A percentile compares a stretch with the other conserved stretches of the same genome.
Evolutionary conservation across 1,140 invertebrate genomes (phyloP).

Genomic region (Drosophila auraria): DNA sequence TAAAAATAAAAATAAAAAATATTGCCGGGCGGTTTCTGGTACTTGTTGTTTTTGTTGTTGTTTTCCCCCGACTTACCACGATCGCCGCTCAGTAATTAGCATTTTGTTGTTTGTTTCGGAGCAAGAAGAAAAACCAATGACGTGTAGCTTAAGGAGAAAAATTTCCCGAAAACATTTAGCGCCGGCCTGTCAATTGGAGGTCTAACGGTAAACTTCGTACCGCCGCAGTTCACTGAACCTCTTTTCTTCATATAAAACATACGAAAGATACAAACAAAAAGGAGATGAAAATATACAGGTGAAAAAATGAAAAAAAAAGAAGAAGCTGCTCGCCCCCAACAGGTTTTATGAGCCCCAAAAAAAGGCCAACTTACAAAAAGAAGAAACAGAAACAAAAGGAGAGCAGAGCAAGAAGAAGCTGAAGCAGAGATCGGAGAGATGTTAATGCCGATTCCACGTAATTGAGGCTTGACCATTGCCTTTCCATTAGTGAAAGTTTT

Average conservation of each 20-base stretch:
- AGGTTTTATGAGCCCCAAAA: constrained; percentile 39
- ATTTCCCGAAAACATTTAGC: constrained; percentile 63
- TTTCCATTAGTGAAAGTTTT: constrained; percentile 78
- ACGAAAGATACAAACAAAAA: constrained; percentile 27
- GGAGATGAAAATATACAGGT: constrained; percentile 24
- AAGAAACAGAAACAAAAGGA: constrained; percentile 31
- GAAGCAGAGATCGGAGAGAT: constrained; percentile 38
- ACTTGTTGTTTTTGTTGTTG: constrained; percentile 15
- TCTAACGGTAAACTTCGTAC: constrained; percentile 37
- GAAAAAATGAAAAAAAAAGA: constrained; percentile 1
- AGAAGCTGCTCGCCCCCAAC: constrained; percentile 45
- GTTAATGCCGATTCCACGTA: constrained; percentile 68
- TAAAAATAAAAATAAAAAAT: constrained; percentile 33
- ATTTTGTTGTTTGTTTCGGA: constrained; percentile 23
- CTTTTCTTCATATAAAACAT: constrained; percentile 15
- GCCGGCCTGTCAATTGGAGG: constrained; percentile 58
- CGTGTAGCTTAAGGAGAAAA: constrained; percentile 51
- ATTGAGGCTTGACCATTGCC: constrained; percentile 42
- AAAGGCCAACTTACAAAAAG: constrained; percentile 18
- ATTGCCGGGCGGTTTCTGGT: constrained; percentile 40
- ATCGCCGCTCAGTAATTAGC: constrained; percentile 37
- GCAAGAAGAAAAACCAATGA: constrained; percentile 59
- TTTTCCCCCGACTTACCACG: constrained; percentile 10
- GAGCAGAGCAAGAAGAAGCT: constrained; percentile 33
- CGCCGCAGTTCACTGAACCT: constrained; percentile 48